phyloP scores from a whole-genome alignment of 2,113 vertebrate genomes.

The Rhegmatorhina hoffmannsi region DNA sequence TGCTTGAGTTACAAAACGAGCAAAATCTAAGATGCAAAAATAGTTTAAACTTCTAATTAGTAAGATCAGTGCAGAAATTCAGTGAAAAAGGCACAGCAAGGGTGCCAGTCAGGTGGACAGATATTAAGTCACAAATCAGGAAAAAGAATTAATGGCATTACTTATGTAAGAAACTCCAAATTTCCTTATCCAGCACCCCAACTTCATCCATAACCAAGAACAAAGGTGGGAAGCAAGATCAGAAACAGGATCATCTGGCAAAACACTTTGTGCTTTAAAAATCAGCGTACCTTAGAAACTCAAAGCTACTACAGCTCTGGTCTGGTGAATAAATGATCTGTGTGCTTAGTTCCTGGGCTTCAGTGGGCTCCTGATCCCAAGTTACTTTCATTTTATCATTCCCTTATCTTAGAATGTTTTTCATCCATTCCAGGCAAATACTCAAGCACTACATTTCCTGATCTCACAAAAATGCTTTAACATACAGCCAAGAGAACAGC shows the following conservation, averaged over 20 bases:
- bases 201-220: neutral
- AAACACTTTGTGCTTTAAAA: neutral
- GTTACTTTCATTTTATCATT: neutral
- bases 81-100: neutral
- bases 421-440: neutral
- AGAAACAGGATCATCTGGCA: neutral
- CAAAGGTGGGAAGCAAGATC: neutral
- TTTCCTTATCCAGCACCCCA: neutral
- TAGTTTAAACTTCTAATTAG: neutral
- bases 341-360: neutral
- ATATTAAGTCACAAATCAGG: neutral
- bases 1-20: neutral
- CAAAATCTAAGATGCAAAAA: neutral
- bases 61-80: neutral
- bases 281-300: neutral
- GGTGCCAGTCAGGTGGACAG: neutral
- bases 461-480: neutral
- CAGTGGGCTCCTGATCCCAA: neutral
- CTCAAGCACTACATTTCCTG: neutral
- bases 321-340: neutral
- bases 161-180: neutral
- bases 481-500: neutral
- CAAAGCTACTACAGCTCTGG: neutral
- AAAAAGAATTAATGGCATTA: neutral
- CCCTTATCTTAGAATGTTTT: neutral